These are phyloP conservation scores for Platycnemis pennipes DNA, from an alignment of 2,888 invertebrate species.

Conservation along the genomic window DNA sequence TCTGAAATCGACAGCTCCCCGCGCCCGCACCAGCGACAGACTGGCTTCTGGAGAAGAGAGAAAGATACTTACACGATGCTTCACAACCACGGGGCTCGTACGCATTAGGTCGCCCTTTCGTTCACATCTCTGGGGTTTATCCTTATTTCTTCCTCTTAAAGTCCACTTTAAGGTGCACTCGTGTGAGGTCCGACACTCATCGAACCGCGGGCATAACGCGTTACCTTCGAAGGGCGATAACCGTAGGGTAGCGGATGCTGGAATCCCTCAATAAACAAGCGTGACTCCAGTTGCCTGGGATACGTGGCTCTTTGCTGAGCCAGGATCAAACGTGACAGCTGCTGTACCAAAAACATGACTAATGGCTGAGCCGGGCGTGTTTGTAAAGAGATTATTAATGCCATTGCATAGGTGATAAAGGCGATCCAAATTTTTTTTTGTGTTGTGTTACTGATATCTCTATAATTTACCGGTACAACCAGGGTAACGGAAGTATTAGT, in stretches of 20 bases:
- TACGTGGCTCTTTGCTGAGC: too few species aligned
- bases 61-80: background rate
- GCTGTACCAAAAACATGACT: too few species aligned
- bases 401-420: too few species aligned
- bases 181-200: background rate
- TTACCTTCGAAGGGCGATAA: background rate
- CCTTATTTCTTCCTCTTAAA: background rate
- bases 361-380: too few species aligned
- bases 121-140: background rate
- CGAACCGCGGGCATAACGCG: background rate
- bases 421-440: too few species aligned
- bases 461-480: too few species aligned
- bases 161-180: background rate
- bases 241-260: background rate
- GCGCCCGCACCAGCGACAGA: background rate
- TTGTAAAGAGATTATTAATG: too few species aligned
- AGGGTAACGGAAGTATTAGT: too few species aligned
- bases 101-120: background rate
- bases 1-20: background rate
- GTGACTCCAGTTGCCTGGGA: background rate
- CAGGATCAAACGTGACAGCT: too few species aligned
- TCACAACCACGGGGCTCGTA: background rate
- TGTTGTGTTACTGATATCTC: too few species aligned
- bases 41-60: background rate
- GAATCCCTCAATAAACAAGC: background rate